Percentiles rank a stretch among this genome's conserved stretches.
Evolutionary conservation across 1,140 invertebrate genomes (phyloP).

Genomic region (Zaprionus nigranus): DNA sequence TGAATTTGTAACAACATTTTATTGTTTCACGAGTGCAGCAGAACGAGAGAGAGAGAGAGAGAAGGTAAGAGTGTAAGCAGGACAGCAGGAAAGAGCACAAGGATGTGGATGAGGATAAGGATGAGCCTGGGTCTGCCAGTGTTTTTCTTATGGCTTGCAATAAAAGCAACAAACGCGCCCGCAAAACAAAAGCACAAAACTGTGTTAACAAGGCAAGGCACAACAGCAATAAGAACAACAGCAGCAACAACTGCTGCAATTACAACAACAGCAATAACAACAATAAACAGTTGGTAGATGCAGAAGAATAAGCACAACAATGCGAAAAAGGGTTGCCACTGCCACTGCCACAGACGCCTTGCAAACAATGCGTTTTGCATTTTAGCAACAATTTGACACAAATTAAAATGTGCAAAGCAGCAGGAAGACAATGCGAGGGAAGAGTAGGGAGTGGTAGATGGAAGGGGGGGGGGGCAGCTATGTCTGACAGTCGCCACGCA

Average conservation of each 20-base stretch:
- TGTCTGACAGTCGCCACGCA: constrained; percentile 35
- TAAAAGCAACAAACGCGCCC: constrained; percentile 64
- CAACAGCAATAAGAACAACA: neutral
- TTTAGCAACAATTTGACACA: constrained; percentile 82
- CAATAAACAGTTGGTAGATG: constrained; percentile 32
- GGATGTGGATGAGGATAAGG: neutral
- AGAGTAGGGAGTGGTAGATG: neutral
- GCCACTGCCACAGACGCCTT: constrained; percentile 21
- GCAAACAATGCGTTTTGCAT: constrained; percentile 78
- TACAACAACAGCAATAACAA: constrained; percentile 26
- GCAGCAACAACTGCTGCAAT: neutral
- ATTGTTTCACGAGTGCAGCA: constrained; percentile 53
- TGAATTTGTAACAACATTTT: constrained; percentile 83
- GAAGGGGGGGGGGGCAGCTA: neutral
- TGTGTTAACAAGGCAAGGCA: constrained; percentile 74
- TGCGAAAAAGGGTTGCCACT: constrained; percentile 30
- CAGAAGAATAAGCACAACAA: constrained; percentile 53
- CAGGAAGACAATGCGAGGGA: constrained; percentile 12
- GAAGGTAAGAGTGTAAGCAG: neutral
- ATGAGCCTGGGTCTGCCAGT: constrained; percentile 28
- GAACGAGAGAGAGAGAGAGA: constrained; percentile 21
- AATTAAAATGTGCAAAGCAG: constrained; percentile 74
- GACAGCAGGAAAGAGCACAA: neutral
- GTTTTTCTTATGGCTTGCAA: constrained; percentile 72
- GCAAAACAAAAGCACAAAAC: constrained; percentile 80